Percentiles rank a stretch among this genome's conserved stretches.
phyloP scores from a whole-genome alignment of 1,140 invertebrate species.

The Drosophila persimilis region DNA sequence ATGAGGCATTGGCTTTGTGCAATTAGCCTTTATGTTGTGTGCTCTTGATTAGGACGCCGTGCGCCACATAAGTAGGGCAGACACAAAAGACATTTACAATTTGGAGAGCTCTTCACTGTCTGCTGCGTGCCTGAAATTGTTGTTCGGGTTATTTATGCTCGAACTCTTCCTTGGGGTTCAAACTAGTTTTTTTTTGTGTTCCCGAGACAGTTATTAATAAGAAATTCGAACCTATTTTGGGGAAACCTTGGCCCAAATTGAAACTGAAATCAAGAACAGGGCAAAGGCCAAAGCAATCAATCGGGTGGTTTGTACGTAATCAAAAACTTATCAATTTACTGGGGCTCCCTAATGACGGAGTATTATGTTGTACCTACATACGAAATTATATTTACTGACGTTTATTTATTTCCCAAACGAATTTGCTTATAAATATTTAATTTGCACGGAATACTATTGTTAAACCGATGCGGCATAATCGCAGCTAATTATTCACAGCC shows the following conservation, averaged over 20 bases:
- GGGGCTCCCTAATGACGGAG: neutral
- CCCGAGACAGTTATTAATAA: conserved; percentile 34
- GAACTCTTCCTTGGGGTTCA: no score
- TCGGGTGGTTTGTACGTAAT: neutral
- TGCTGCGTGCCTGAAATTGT: conserved; percentile 30
- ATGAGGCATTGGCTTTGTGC: conserved; percentile 53
- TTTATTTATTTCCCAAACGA: neutral
- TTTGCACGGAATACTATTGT: conserved; percentile 13
- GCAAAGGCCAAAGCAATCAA: conserved; percentile 2
- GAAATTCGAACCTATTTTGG: conserved; percentile 26
- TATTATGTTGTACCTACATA: conserved; percentile 1
- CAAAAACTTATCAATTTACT: conserved; percentile 15
- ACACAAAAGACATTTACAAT: conserved; percentile 26
- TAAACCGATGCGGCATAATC: conserved; percentile 47
- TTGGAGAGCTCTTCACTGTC: conserved; percentile 6
- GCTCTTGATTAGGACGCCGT: conserved; percentile 48
- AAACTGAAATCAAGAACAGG: conserved; percentile 1
- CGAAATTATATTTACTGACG: neutral
- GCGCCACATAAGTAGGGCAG: conserved; percentile 23
- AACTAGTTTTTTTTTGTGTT: no score
- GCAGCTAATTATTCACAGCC: conserved; percentile 58
- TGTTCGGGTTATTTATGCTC: conserved; percentile 1
- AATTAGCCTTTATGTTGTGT: conserved; percentile 65
- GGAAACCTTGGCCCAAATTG: conserved; percentile 32
- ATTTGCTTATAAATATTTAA: conserved; percentile 23